Evolutionary conservation across 2,113 vertebrate species (phyloP).

Genomic region (Collichthys lucidus): DNA sequence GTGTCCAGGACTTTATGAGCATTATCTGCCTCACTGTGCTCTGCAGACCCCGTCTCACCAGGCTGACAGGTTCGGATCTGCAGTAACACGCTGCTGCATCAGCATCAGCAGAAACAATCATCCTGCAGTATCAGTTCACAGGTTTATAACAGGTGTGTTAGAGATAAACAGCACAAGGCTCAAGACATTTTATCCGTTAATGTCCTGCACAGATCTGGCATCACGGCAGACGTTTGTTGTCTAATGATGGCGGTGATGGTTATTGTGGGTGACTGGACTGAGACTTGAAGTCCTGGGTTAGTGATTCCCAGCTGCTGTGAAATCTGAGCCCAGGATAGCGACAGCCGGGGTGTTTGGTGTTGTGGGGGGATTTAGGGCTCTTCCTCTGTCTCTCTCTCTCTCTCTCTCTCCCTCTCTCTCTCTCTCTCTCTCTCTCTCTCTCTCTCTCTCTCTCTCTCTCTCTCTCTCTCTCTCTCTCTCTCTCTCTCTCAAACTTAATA

Average conservation of each 20-base stretch:
- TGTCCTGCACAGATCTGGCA: neutral
- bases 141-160: neutral
- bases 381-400: too few relatives aligned
- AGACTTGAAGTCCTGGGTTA: conserved; percentile 81
- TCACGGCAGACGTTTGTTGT: conserved; percentile 26
- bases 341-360: conserved; percentile 79
- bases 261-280: conserved; percentile 71
- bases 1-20: conserved; percentile 11
- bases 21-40: conserved; percentile 16
- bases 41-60: conserved; percentile 29
- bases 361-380: conserved; percentile 65
- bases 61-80: conserved; percentile 24
- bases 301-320: conserved; percentile 78
- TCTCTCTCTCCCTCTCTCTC: too few relatives aligned
- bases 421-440: too few relatives aligned
- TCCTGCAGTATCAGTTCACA: neutral
- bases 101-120: neutral
- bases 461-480: conserved; percentile 41
- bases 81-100: conserved; percentile 28
- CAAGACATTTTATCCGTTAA: neutral
- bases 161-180: neutral
- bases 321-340: conserved; percentile 78
- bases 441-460: too few relatives aligned
- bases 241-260: conserved; percentile 73
- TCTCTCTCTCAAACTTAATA: conserved; percentile 57